phyloP scores from a whole-genome alignment of 2,888 invertebrate genomes.

The Hypsopygia costalis region DNA sequence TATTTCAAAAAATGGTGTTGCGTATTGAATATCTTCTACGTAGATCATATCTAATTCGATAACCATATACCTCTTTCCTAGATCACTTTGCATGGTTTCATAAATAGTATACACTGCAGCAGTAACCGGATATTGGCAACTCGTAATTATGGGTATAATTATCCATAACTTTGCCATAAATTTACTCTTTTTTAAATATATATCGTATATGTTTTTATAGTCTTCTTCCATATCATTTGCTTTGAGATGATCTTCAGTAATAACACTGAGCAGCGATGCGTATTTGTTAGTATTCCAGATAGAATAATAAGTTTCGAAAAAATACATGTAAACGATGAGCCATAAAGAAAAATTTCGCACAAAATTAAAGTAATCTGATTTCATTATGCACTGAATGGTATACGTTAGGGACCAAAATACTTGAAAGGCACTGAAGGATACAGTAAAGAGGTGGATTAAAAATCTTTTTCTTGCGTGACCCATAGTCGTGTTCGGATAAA shows the following conservation, averaged over 20 bases:
- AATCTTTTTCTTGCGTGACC: constrained; percentile 21
- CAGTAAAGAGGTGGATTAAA: constrained; percentile 23
- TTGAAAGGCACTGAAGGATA: constrained; percentile 33
- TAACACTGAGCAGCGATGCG: constrained; percentile 37
- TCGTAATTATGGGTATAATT: constrained; percentile 42
- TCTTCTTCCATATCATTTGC: constrained; percentile 45
- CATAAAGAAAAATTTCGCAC: constrained; percentile 47
- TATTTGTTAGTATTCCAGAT: constrained; percentile 40
- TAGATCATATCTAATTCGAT: constrained; percentile 53
- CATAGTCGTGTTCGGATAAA: constrained; percentile 46
- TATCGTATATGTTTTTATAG: constrained; percentile 42
- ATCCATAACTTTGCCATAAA: constrained; percentile 45
- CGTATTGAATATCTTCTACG: constrained; percentile 49
- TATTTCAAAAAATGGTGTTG: constrained; percentile 52
- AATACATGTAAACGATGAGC: constrained; percentile 41
- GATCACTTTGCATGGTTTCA: constrained; percentile 41
- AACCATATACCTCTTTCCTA: constrained; percentile 43
- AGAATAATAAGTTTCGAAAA: constrained; percentile 51
- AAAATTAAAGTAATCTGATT: constrained; percentile 43
- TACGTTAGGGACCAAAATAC: constrained; percentile 50
- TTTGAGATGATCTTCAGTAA: constrained; percentile 41
- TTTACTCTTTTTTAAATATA: constrained; percentile 41
- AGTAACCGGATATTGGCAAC: constrained; percentile 48
- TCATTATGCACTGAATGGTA: constrained; percentile 37
- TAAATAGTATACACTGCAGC: constrained; percentile 41